Percentiles rank a stretch among this genome's conserved stretches.
phyloP scores from a whole-genome alignment of 1,140 invertebrate genomes.

The Ganaspis sp. region DNA sequence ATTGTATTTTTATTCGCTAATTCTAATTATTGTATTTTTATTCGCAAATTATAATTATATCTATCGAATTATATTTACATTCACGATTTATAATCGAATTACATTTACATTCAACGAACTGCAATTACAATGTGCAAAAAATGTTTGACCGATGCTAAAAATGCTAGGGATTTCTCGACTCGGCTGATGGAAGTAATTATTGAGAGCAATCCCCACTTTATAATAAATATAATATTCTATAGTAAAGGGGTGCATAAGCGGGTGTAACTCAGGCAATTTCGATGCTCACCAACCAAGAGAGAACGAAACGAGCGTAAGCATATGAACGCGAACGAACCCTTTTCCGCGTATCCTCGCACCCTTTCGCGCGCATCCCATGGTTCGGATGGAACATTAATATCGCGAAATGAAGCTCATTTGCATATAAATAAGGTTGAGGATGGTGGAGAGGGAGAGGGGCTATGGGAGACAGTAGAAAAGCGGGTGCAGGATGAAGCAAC shows the following conservation, averaged over 20 bases:
- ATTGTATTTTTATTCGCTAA: too few relatives aligned
- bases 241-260: background rate
- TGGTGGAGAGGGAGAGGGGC: constrained; percentile 58
- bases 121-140: too few relatives aligned
- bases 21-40: too few relatives aligned
- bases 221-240: background rate
- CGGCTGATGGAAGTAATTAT: too few relatives aligned
- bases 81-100: too few relatives aligned
- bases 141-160: too few relatives aligned
- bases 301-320: constrained; percentile 69
- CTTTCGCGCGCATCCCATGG: constrained; percentile 76
- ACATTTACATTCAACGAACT: too few relatives aligned
- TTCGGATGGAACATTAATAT: constrained; percentile 85
- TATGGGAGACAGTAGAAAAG: constrained; percentile 58
- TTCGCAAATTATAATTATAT: too few relatives aligned
- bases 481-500: constrained; percentile 70
- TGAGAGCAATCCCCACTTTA: too few relatives aligned
- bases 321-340: constrained; percentile 70
- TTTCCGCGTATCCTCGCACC: constrained; percentile 72
- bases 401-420: constrained; percentile 91
- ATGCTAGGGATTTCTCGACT: too few relatives aligned
- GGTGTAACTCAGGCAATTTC: constrained; percentile 45
- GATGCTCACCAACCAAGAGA: constrained; percentile 47
- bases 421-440: constrained; percentile 87
- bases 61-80: too few relatives aligned